These are phyloP conservation scores for Trematomus loennbergii DNA, from an alignment of 2,113 vertebrate genomes.

Conservation along the genomic window DNA sequence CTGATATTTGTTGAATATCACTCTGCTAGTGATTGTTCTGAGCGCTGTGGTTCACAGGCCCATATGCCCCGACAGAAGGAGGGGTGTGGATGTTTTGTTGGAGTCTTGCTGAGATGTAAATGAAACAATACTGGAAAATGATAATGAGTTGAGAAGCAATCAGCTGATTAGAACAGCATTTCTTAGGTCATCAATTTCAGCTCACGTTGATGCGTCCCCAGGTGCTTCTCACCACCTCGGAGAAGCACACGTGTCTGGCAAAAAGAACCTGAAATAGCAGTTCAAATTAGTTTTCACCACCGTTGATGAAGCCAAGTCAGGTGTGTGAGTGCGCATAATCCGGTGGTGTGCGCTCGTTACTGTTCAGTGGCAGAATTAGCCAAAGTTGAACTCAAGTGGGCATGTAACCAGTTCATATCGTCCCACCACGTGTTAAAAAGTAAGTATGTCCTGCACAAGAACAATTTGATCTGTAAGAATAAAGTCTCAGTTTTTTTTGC, in stretches of 20 bases:
- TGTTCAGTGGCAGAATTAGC: slow-evolving; percentile 5
- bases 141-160: slow-evolving; percentile 74
- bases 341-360: not conserved
- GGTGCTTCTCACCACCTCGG: slow-evolving; percentile 37
- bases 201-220: slow-evolving; percentile 17
- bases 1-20: slow-evolving; percentile 47
- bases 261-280: slow-evolving; percentile 50
- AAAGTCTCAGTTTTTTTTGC: not conserved
- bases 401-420: slow-evolving; percentile 1
- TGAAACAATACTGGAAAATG: slow-evolving; percentile 76
- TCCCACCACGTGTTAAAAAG: slow-evolving; percentile 6
- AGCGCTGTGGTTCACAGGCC: slow-evolving; percentile 54
- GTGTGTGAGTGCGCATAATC: not conserved
- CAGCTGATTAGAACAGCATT: slow-evolving; percentile 62
- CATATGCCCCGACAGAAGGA: slow-evolving; percentile 73
- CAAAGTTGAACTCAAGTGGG: not conserved
- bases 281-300: slow-evolving; percentile 40
- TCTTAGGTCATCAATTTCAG: slow-evolving; percentile 58
- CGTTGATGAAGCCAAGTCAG: not conserved
- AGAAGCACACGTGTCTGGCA: slow-evolving; percentile 15
- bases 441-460: not conserved
- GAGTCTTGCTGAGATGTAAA: slow-evolving; percentile 80
- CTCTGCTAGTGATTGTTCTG: slow-evolving; percentile 7
- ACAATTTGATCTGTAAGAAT: not conserved
- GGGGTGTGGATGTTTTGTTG: slow-evolving; percentile 60